Base-by-base conservation (phyloP, 1,140 invertebrate genomes). In the Druon quercuslanigerum region DNA sequence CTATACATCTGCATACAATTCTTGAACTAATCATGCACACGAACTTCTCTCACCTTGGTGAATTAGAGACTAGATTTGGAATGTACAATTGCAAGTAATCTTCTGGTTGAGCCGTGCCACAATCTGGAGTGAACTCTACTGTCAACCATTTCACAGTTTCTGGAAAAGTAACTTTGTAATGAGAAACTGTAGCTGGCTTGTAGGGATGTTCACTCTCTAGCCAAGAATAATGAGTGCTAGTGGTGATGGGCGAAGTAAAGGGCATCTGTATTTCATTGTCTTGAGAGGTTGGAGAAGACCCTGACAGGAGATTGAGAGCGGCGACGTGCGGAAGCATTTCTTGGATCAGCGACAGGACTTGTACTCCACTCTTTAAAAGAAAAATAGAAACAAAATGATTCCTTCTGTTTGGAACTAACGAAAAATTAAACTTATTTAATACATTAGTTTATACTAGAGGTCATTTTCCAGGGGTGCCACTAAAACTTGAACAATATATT, bases 141-240 rank as follows among this genome's bases (percentile, higher is more conserved):
- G 95, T 95, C 85, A 99, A 93, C 96, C 98, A 99, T 80, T 97
- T 95, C 0, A 99, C 97, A 78, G 92, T 93, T 13, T 95, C 92
- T 0, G 98, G 97, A 92, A 99, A 99, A 57, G 94, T 92, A 2
- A 99, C 97, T 90, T 96, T 96, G 83, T 97, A 98, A 92, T 96
- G 96, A 51, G 94, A 95, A 14, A 98, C 96, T 71, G 95, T 95
- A 5, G 97, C 96, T 52, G 96, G 95, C 91, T 97, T 97, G 90
- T 99, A 99, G 0, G 98, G 98, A 93, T 99, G 98, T 51, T 98
- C 97, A 89, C 97, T 98, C 92, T 99, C 98, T 11, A 99, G 94
- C 92, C 97, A 95, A 12, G 97, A 96, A 87, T 98, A 98, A 91
- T 98, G 96, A 84, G 95, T 94, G 79, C 95, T 96, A 1, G 96